Base-by-base conservation (phyloP, 2,797 vertebrate genomes). In the Coreius guichenoti region DNA sequence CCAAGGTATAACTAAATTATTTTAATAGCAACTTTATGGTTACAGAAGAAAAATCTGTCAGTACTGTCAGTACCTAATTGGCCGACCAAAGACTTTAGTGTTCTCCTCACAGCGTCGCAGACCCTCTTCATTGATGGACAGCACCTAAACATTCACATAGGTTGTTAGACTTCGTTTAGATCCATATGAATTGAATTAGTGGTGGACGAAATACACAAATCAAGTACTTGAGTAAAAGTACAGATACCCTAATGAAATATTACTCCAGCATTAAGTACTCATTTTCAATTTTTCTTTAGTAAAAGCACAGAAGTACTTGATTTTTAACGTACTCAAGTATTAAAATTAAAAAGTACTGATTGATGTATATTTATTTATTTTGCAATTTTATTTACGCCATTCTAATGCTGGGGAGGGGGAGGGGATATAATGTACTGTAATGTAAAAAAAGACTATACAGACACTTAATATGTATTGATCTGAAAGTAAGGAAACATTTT, bases 61-160 rank as follows among this genome's bases (percentile, higher is more conserved):
- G 8, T 16, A 31, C n/a, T 91, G 33, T 26, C 36, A 65, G 43
- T 89, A 97, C 97, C 96, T 97, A 93, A 97, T 97, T 2, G 97
- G 96, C 11, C 96, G 94, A 72, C 96, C 97, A 54, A 97, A 97
- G 2, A 97, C 96, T 89, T 97, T 97, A 0, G 97, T 97, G 63
- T 97, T 97, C 84, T 97, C 97, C 70, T 97, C 96, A 79, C 97
- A 97, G 11, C 97, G 94, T 14, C 96, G 92, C 79, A 97, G 91
- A 13, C 97, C 97, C 89, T 97, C 97, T 80, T 97, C 97, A 19
- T 97, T 97, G 88, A 97, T 96, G 84, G 97, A 97, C 58, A 97
- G 94, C 74, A 97, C 97, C 97, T 97, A 81, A 67, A 67, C 7
- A 56, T 49, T 33, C 5, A 75, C 21, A 72, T 8, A 23, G 26